Base-by-base conservation (phyloP, 2,888 invertebrate species). In the Drosophila anomalipes region DNA sequence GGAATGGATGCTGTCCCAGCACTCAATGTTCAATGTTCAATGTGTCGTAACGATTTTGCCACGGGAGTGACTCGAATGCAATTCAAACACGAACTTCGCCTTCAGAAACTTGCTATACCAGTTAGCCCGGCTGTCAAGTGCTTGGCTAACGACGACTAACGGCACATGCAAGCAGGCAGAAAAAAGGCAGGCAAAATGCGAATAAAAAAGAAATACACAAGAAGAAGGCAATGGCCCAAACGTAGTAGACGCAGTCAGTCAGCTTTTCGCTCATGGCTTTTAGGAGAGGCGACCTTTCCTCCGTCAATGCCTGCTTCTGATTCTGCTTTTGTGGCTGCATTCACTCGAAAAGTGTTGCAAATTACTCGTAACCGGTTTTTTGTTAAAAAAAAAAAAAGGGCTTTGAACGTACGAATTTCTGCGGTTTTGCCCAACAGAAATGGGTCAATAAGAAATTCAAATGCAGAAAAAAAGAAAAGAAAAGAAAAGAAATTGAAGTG, bases 141-240 rank as follows among this genome's bases (percentile, higher is more conserved):
- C 64, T 59, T 79, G 52, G 74, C 77, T 79, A 83, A 77, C 66
- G 67, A 79, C 79, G 84, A 68, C 79, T 80, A 80, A 80, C 79
- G 84, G 79, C 78, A 84, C 72, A 81, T 81, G 78, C 60, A 26
- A 41, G 57, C 69, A 51, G 54, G 33, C 60, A 62, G 26, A 61
- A 61, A 60, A 64, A 37, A 59, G 35, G n/a, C 41, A n/a, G 32
- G 44, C 54, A 37, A 47, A 22, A 35, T 47, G 47, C 7, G 16
- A 41, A 41, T 41, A 41, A 41, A 37, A 37, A 47, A 32, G 9
- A 41, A 57, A 57, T 28, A 51, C 70, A 58, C 51, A 37, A n/a
- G 56, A 26, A 58, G 59, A 60, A 70, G 70, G 56, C 70, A 72
- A 56, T 56, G 73, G 70, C 73, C 70, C 71, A 58, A 69, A 58